Base-by-base conservation (phyloP, 1,140 invertebrate species). In the Drosophila arawakana region DNA sequence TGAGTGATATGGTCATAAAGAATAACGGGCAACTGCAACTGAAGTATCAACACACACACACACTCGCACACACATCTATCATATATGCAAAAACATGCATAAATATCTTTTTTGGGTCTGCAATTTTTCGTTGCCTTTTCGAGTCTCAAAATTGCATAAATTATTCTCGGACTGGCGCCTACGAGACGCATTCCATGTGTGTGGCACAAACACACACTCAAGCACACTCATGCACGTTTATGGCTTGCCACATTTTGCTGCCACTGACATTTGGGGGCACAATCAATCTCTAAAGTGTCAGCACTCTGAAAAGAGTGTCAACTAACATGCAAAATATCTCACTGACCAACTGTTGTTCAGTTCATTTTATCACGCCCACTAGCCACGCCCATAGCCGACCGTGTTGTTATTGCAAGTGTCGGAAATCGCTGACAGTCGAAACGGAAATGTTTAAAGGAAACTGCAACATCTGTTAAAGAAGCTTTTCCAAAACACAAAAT, bases 151-250 rank as follows among this genome's bases (percentile, higher is more conserved):
- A 61, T 73, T 71, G 83, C 77, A 86, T 80, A 86, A 83, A 86
- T 86, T 83, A 80, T 83, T 81, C 77, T 69, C 66, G 57, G 63
- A 61, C 73, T 89, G 83, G 83, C 83, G 83, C 83, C 84, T 81
- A 88, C 66, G 76, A 89, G 74, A 77, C 41, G 81, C 62, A 80
- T 73, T 62, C 75, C 52, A 55, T 55, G 57, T 62, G 71, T 46
- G 52, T 74, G 59, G 25, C 25, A 30, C 25, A 50, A 54, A 9
- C 66, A 74, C 34, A 63, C 59, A 43, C 50, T 13, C 52, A 55
- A 35, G 30, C 50, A 37, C n/a, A 34, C 13, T 10, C n/a, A 7
- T 1, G 2, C 4, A 59, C 58, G 25, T 30, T 25, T 35, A 49
- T 37, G 47, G 15, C n/a, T 34, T 60, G 47, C 44, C 50, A 39